phyloP scores from a whole-genome alignment of 1,140 invertebrate species.

The Hypsibius dujardini region DNA sequence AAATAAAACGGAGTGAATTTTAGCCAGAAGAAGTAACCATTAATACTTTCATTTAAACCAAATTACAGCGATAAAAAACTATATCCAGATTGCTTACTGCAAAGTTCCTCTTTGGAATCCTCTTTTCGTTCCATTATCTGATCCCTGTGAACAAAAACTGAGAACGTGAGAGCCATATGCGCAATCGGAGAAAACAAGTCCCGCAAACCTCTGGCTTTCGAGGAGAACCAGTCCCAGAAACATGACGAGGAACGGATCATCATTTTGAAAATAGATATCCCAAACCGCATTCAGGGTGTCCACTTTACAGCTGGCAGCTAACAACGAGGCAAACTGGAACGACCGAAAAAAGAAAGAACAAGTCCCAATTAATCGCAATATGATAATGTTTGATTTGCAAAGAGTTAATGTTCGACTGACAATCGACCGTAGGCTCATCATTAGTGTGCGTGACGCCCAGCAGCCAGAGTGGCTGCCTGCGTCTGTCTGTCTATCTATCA shows the following conservation, averaged over 20 bases:
- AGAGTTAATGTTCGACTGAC: constrained; percentile 21
- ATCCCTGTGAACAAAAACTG: constrained; percentile 42
- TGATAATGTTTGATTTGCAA: constrained; percentile 20
- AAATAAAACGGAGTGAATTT: too few relatives aligned
- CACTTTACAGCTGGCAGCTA: constrained; percentile 65
- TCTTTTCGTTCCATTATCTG: constrained; percentile 61
- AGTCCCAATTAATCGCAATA: constrained; percentile 13
- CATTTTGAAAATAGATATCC: constrained; percentile 92
- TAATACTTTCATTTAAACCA: too few relatives aligned
- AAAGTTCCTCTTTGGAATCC: constrained; percentile 49
- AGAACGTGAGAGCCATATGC: constrained; percentile 6
- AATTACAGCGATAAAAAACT: too few relatives aligned
- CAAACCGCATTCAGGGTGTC: constrained; percentile 76
- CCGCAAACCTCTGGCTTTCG: constrained; percentile 64
- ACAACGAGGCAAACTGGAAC: constrained; percentile 59
- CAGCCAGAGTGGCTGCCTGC: too few relatives aligned
- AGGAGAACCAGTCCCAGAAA: constrained; percentile 86
- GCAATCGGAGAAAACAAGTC: constrained; percentile 23
- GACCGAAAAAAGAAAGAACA: constrained; percentile 20
- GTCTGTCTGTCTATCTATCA: too few relatives aligned
- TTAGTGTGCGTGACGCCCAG: too few relatives aligned
- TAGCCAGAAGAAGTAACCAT: too few relatives aligned
- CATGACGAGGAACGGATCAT: constrained; percentile 87
- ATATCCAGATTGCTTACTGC: constrained; percentile 30
- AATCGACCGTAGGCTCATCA: too few relatives aligned